These are phyloP conservation scores for Listronotus oregonensis DNA, from an alignment of 1,140 invertebrate genomes.

Conservation along the genomic window DNA sequence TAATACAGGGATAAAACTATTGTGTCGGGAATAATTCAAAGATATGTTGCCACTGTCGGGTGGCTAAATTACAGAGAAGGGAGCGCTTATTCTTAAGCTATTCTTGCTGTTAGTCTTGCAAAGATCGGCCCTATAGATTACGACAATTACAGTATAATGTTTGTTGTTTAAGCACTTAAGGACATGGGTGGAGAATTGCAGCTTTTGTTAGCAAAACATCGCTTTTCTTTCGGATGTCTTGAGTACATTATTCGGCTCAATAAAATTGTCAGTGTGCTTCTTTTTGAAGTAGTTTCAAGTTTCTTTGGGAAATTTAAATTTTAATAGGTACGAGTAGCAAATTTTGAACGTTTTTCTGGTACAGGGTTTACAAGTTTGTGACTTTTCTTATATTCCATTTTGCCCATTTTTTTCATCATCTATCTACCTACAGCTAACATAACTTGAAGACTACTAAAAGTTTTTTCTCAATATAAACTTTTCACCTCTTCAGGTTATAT, in stretches of 20 bases:
- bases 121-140: conserved; percentile 31
- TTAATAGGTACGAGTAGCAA: too few species aligned
- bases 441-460: too few species aligned
- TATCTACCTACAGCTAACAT: too few species aligned
- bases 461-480: too few species aligned
- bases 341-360: too few species aligned
- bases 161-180: conserved; percentile 29
- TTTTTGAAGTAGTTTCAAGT: too few species aligned
- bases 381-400: too few species aligned
- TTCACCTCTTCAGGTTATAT: too few species aligned
- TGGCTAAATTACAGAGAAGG: conserved; percentile 31
- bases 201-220: conserved; percentile 30
- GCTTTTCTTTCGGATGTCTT: conserved; percentile 18
- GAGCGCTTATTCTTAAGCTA: conserved; percentile 9
- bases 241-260: conserved; percentile 19
- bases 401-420: too few species aligned
- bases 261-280: conserved; percentile 8
- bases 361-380: too few species aligned
- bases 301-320: too few species aligned
- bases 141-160: conserved; percentile 33
- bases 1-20: conserved; percentile 19
- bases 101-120: conserved; percentile 14
- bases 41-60: conserved; percentile 27
- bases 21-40: conserved; percentile 19
- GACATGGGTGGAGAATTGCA: conserved; percentile 28